Evolutionary conservation across 2,113 vertebrate species (phyloP), one percentile per base, ranked within the genome.

Genomic region (Lophura nycthemera): DNA sequence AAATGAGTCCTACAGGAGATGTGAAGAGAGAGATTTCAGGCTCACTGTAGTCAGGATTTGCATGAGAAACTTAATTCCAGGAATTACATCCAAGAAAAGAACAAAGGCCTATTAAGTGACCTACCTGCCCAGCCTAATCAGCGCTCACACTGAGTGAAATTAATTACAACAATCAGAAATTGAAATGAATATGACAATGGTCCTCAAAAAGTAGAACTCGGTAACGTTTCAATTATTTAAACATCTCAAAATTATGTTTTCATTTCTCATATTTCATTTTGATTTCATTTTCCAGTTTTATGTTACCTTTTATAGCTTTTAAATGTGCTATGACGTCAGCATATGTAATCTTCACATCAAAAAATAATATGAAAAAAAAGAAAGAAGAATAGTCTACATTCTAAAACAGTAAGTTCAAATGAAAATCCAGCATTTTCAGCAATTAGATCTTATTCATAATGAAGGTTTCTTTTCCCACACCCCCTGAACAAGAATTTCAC

Each of bases 81-180:
- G 50, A 90, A 84, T 85, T 67, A 73, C 7, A 87, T 80, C 21
- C 52, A 83, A 64, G 34, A 63, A 77, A 56, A 76, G 59, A 88
- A 92, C 45, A 85, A 89, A 85, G 64, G 66, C 57, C 45, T 72
- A 45, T 73, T 90, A 47, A 54, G 32, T 85, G 84, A 83, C 71
- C 71, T 93, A 95, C 81, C 82, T 87, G 56, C 59, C 64, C 60
- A 71, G 38, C 66, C 45, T 89, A 83, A 94, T 91, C 79, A 89
- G 29, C 38, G 29, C 38, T 77, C 50, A 96, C 0, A 5, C 25
- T 43, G 78, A 85, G 86, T 63, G 27, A 79, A 92, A 95, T 91
- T 72, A 91, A 92, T 92, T 85, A 67, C 42, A 88, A 36, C 38
- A 82, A 91, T 70, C 79, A 93, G 72, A 90, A 89, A 71, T 32